A percentile compares a stretch with the other conserved stretches of the same genome.
Evolutionary conservation across 2,113 vertebrate genomes (phyloP).

Genomic region (Mus spicilegus): DNA sequence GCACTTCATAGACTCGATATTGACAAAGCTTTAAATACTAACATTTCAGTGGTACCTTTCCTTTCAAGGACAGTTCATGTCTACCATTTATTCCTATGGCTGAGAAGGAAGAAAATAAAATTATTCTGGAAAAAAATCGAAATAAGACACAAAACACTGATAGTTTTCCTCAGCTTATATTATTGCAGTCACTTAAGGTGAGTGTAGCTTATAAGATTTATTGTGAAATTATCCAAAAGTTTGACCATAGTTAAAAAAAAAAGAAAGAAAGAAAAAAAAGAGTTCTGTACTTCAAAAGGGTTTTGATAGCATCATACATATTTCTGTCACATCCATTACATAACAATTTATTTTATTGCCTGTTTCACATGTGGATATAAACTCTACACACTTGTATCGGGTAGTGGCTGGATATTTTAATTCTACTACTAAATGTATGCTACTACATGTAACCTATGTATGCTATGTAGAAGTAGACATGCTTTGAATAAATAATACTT

Average conservation of each 20-base stretch:
- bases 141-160: not conserved
- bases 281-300: not conserved
- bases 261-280: not conserved
- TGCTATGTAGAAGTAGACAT: not conserved
- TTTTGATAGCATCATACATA: not conserved
- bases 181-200: not conserved
- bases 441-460: too few species aligned
- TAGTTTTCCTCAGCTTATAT: not conserved
- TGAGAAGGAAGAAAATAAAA: not conserved
- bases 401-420: not conserved
- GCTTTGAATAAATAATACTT: not conserved
- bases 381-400: not conserved
- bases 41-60: not conserved
- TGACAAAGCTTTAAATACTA: constrained; percentile 21
- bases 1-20: not conserved
- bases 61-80: not conserved
- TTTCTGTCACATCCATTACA: not conserved
- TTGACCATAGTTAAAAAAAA: not conserved
- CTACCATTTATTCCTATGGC: not conserved
- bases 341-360: not conserved
- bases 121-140: not conserved
- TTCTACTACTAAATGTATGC: too few species aligned
- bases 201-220: not conserved
- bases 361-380: not conserved
- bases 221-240: not conserved